phyloP scores from a whole-genome alignment of 2,113 vertebrate genomes.

The Mastomys coucha region DNA sequence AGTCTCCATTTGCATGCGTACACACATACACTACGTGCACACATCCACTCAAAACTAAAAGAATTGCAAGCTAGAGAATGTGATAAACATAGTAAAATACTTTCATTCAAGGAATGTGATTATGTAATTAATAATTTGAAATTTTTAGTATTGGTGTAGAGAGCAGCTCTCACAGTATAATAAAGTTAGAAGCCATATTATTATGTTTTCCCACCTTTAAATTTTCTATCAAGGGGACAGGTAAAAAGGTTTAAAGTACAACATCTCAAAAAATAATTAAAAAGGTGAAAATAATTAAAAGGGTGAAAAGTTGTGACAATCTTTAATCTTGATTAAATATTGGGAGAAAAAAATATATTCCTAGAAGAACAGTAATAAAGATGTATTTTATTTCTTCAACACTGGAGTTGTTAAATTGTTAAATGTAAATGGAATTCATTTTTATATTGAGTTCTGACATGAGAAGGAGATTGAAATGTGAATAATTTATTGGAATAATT shows the following conservation, averaged over 20 bases:
- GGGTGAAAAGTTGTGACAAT: slow-evolving; percentile 15
- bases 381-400: background rate
- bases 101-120: background rate
- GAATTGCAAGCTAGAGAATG: background rate
- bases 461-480: slow-evolving; percentile 54
- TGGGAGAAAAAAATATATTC: background rate
- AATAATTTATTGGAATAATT: slow-evolving; percentile 61
- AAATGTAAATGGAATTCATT: slow-evolving; percentile 48
- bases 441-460: slow-evolving; percentile 48
- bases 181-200: background rate
- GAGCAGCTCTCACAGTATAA: background rate
- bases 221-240: background rate
- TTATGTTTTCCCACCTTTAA: background rate
- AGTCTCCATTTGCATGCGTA: background rate
- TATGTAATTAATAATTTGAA: background rate
- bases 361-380: background rate
- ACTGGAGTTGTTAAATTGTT: background rate
- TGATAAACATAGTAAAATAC: slow-evolving; percentile 10
- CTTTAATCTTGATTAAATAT: background rate
- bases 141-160: background rate
- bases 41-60: background rate
- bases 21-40: background rate
- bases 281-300: too few species aligned
- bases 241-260: slow-evolving; percentile 17
- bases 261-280: slow-evolving; percentile 8